These are phyloP conservation scores for Molossus alvarezi DNA, from an alignment of 2,797 vertebrate species.

Conservation along the genomic window DNA sequence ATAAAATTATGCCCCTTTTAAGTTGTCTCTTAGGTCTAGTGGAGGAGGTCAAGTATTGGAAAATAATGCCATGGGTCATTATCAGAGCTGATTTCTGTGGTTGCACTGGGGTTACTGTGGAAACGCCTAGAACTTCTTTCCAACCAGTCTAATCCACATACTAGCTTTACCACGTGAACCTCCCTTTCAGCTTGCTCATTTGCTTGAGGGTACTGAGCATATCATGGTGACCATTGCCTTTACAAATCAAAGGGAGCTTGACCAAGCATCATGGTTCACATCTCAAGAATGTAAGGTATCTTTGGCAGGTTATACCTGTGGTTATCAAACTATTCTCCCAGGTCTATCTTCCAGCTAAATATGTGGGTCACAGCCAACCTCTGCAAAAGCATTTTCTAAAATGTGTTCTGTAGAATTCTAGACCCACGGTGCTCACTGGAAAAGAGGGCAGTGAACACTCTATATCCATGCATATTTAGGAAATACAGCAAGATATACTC, in stretches of 20 bases:
- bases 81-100: neutral
- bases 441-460: neutral
- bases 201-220: neutral
- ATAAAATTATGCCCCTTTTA: neutral
- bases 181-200: neutral
- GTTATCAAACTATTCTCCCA: neutral
- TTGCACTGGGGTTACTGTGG: neutral
- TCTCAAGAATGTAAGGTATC: neutral
- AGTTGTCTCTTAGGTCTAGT: neutral
- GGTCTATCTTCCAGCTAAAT: neutral
- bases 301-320: neutral
- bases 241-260: neutral
- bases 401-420: neutral
- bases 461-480: slow-evolving; percentile 26
- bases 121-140: neutral
- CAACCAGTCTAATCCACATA: neutral
- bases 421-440: neutral
- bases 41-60: neutral
- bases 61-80: neutral
- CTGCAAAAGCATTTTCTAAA: neutral
- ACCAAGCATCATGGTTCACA: neutral
- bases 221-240: neutral
- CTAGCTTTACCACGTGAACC: neutral
- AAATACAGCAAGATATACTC: neutral
- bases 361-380: neutral